These are phyloP conservation scores for Tachycineta bicolor DNA, from an alignment of 2,113 vertebrate genomes.

Conservation along the genomic window DNA sequence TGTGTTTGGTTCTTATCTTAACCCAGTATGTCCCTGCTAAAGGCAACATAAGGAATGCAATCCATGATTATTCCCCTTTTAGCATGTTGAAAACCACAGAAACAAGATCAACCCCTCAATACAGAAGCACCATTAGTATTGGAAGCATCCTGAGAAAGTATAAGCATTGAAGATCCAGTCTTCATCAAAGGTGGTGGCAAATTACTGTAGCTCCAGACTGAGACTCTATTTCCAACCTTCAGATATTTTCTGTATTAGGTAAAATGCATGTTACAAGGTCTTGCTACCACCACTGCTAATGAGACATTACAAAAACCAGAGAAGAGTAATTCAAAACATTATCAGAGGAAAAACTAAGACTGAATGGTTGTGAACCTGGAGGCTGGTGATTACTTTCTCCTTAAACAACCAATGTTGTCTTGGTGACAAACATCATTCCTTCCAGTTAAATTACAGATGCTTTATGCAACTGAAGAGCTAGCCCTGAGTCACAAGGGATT, in stretches of 20 bases:
- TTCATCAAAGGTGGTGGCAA: not conserved
- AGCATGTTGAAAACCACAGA: not conserved
- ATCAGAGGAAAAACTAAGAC: not conserved
- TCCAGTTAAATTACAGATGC: not conserved
- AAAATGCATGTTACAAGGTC: not conserved
- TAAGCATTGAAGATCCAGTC: not conserved
- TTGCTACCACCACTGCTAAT: not conserved
- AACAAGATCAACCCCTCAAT: not conserved
- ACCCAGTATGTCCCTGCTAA: not conserved
- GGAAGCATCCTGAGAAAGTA: not conserved
- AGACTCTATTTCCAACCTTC: not conserved
- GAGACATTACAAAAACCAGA: not conserved
- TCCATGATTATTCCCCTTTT: not conserved
- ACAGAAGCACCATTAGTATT: not conserved
- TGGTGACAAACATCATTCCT: not conserved
- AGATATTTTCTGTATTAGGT: not conserved
- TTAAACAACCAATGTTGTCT: constrained; percentile 6
- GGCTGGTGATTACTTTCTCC: not conserved
- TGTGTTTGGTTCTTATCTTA: not conserved
- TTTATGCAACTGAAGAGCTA: constrained; percentile 12
- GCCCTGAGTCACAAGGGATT: not conserved
- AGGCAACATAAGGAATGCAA: not conserved
- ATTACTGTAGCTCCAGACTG: not conserved
- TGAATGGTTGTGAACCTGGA: not conserved
- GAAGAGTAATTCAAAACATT: not conserved